Conservation (phyloP, 2,888 invertebrate species). For the Hyppa rectilinea region DNA sequence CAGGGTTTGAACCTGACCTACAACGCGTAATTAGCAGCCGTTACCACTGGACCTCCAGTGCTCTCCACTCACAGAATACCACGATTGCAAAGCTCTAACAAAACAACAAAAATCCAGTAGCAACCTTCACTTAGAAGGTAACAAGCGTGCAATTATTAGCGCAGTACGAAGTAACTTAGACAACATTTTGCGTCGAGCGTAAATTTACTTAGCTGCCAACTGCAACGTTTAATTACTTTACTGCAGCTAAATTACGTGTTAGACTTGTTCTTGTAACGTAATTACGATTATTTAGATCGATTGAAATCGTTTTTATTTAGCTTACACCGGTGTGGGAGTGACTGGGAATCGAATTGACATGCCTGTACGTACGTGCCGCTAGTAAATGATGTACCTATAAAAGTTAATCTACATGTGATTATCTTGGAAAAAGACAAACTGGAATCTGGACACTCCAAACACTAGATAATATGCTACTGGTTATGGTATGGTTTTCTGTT, state of each 20-base stretch:
- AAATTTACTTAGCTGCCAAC: conserved; percentile 68
- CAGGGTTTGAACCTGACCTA: no score
- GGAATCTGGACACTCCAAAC: neutral
- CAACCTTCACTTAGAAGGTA: conserved; percentile 31
- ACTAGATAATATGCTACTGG: neutral
- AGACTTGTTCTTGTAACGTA: conserved; percentile 66
- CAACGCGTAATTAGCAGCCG: no score
- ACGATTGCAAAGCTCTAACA: conserved; percentile 2
- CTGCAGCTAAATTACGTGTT: conserved; percentile 71
- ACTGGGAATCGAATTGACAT: conserved; percentile 2
- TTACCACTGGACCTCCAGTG: no score
- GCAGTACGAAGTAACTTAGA: conserved; percentile 66
- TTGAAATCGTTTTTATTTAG: conserved; percentile 54
- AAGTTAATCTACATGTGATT: conserved; percentile 1
- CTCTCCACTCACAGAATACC: no score
- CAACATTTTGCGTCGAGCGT: conserved; percentile 73
- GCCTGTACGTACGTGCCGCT: neutral
- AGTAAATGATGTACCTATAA: neutral
- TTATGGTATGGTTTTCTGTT: neutral
- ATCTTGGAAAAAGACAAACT: neutral
- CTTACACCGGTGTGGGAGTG: conserved; percentile 11
- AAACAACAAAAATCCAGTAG: conserved; percentile 32
- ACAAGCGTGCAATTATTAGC: conserved; percentile 71
- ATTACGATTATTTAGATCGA: conserved; percentile 71
- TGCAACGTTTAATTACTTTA: conserved; percentile 66